A percentile compares a stretch with the other conserved stretches of the same genome.
phyloP scores from a whole-genome alignment of 1,140 invertebrate species.

The Lepidurus packardi region DNA sequence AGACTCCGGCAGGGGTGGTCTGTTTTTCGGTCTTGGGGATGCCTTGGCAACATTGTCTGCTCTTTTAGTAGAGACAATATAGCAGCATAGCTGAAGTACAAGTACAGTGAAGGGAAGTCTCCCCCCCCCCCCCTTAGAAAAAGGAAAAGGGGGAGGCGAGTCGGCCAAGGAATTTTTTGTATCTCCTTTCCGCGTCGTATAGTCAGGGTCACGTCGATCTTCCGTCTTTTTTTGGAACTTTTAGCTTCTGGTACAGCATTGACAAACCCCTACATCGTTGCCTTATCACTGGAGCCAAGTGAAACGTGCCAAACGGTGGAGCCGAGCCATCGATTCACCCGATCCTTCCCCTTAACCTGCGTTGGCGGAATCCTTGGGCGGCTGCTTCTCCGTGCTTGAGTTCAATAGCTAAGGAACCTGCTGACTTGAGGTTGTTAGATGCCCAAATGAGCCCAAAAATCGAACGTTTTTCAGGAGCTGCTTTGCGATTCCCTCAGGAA shows the following conservation, averaged over 20 bases:
- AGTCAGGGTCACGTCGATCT: neutral
- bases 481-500: neutral
- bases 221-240: neutral
- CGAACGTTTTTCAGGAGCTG: neutral
- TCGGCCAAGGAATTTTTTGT: neutral
- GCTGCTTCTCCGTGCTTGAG: neutral
- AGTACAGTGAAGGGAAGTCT: neutral
- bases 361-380: neutral
- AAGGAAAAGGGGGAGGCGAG: neutral
- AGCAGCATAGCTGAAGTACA: neutral
- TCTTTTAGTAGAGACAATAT: constrained; percentile 20
- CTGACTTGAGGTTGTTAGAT: neutral
- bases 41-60: neutral
- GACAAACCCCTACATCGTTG: neutral
- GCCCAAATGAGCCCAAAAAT: neutral
- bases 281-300: constrained; percentile 12
- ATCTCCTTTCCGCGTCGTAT: neutral
- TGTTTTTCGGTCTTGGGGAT: constrained; percentile 13
- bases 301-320: neutral
- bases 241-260: neutral
- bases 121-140: too few relatives aligned
- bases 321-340: constrained; percentile 2
- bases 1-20: constrained; percentile 2
- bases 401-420: constrained; percentile 3
- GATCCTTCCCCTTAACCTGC: neutral